Conservation (phyloP, 1,140 invertebrate species). For the Mya arenaria region DNA sequence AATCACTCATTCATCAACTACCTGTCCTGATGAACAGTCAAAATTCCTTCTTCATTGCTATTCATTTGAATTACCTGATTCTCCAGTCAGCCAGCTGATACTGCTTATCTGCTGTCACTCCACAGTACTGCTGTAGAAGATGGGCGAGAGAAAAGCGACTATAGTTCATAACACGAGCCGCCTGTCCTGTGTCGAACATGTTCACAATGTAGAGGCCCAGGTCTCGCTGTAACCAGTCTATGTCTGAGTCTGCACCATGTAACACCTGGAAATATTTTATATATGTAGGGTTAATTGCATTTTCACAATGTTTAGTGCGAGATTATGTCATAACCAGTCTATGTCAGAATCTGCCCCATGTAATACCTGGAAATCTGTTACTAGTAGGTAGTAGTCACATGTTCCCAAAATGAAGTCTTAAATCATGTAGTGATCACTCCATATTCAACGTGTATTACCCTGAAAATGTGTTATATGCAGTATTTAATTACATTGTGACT, state of each 20-base stretch:
- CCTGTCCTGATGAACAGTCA: no score
- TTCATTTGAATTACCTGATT: conserved; percentile 85
- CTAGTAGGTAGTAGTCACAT: no score
- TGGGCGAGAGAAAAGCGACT: conserved; percentile 89
- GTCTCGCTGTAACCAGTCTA: conserved; percentile 97
- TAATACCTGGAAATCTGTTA: conserved; percentile 89
- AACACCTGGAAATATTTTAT: conserved; percentile 87
- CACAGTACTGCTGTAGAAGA: conserved; percentile 91
- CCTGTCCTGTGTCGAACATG: conserved; percentile 98
- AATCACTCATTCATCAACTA: no score
- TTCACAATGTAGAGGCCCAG: conserved; percentile 97
- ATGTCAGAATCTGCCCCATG: conserved; percentile 96
- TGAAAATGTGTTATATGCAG: no score
- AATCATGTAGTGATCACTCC: no score
- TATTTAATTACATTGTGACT: no score
- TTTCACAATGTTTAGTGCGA: conserved; percentile 97
- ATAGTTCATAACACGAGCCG: conserved; percentile 88
- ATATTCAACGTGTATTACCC: no score
- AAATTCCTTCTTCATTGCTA: no score
- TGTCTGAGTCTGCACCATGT: conserved; percentile 94
- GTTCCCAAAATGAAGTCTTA: no score
- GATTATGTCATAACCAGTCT: conserved; percentile 96
- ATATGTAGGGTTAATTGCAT: no score
- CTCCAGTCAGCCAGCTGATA: conserved; percentile 98
- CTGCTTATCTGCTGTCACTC: conserved; percentile 91